Percentiles rank a stretch among this genome's conserved stretches.
Conservation (phyloP, 2,888 invertebrate genomes). For the Drosophila prolongata region DNA sequence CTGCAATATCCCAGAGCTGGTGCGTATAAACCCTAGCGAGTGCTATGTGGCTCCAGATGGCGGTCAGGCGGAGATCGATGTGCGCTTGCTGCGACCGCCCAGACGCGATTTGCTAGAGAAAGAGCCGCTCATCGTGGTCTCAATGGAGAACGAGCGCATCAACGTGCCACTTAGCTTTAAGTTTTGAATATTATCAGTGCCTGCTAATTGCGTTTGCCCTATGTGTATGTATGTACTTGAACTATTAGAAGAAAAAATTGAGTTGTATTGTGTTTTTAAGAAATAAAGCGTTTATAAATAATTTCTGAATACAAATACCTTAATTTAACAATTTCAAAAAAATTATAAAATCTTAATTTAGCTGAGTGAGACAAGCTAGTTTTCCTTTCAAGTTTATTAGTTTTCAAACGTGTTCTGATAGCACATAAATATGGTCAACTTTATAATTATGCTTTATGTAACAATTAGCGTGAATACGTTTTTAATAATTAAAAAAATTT, state of each 20-base stretch:
- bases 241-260: constrained; percentile 3
- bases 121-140: constrained; percentile 70
- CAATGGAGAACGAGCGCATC: constrained; percentile 82
- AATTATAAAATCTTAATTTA: no score
- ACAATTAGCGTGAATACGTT: no score
- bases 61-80: constrained; percentile 66
- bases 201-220: constrained; percentile 8
- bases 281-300: neutral
- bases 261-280: constrained; percentile 1
- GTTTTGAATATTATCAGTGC: constrained; percentile 34
- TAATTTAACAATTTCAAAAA: no score
- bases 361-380: no score
- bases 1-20: constrained; percentile 70
- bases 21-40: constrained; percentile 76
- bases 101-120: constrained; percentile 43
- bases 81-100: constrained; percentile 48
- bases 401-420: no score
- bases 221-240: constrained; percentile 10
- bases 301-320: neutral
- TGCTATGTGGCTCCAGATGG: constrained; percentile 77
- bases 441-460: no score
- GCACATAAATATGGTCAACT: no score
- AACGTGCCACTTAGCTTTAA: constrained; percentile 78
- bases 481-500: no score
- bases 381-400: no score